A percentile compares a stretch with the other conserved stretches of the same genome.
phyloP scores from a whole-genome alignment of 2,113 vertebrate genomes.

The Anguilla japonica region DNA sequence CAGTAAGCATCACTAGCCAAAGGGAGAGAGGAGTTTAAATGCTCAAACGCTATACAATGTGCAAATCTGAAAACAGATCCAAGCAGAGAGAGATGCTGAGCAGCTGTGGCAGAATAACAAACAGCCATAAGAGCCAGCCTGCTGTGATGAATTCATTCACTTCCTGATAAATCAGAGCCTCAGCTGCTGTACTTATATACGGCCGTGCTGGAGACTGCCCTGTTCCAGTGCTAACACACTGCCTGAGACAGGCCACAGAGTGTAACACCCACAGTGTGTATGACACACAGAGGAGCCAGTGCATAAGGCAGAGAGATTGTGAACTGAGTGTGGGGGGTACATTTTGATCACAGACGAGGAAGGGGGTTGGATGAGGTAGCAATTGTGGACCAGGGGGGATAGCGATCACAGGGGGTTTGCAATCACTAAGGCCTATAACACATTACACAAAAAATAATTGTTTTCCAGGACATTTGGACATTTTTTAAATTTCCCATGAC shows the following conservation, averaged over 20 bases:
- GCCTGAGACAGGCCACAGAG: not conserved
- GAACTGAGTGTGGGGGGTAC: no score
- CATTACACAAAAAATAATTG: no score
- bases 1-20: not conserved
- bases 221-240: not conserved
- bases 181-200: constrained; percentile 80
- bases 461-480: no score
- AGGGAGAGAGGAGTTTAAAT: not conserved
- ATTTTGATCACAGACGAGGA: no score
- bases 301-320: no score
- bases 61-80: not conserved
- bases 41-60: not conserved
- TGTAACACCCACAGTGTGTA: not conserved
- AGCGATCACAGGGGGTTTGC: no score
- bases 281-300: no score
- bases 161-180: constrained; percentile 84
- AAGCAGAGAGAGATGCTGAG: constrained; percentile 69
- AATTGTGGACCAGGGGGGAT: no score
- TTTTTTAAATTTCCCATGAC: no score
- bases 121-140: constrained; percentile 73
- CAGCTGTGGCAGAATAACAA: constrained; percentile 69
- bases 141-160: constrained; percentile 83
- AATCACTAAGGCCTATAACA: no score
- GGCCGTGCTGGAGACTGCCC: constrained; percentile 62
- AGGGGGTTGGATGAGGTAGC: no score